These are phyloP conservation scores for Enteromius viviparus DNA, from an alignment of 2,797 vertebrate species.

Conservation along the genomic window DNA sequence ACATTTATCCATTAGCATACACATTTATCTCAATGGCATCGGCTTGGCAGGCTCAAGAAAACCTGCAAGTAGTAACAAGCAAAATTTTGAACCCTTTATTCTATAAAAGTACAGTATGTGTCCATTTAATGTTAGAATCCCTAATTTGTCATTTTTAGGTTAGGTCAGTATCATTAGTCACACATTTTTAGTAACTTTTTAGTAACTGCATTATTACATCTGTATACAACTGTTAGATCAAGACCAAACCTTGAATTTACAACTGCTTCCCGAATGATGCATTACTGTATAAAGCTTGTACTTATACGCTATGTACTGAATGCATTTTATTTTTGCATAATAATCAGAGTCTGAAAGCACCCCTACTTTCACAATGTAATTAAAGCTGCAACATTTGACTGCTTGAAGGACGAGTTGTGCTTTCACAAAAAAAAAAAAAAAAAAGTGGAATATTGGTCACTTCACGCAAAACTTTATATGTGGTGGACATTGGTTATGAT, in stretches of 20 bases:
- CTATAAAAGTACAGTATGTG: background rate
- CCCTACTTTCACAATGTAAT: too few species aligned
- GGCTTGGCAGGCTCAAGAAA: background rate
- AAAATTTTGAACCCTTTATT: background rate
- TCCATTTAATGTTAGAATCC: background rate
- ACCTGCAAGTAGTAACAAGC: background rate
- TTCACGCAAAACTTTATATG: background rate
- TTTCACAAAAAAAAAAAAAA: too few species aligned
- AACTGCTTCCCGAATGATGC: background rate
- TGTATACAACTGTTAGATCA: background rate
- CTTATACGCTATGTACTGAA: too few species aligned
- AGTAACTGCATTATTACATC: background rate
- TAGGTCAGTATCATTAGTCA: background rate
- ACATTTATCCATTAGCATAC: constrained; percentile 12
- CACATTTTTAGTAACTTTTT: background rate
- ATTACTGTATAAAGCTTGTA: too few species aligned
- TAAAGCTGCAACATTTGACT: too few species aligned
- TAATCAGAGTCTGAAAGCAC: too few species aligned
- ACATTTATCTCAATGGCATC: background rate
- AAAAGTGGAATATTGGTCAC: too few species aligned
- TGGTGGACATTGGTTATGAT: background rate
- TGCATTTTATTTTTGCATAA: too few species aligned
- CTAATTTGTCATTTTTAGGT: background rate
- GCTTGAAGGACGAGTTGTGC: too few species aligned
- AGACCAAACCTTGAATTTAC: background rate